Evolutionary conservation across 2,888 invertebrate species (phyloP), one percentile per base, ranked within the genome.

Genomic region (Cepaea hortensis): DNA sequence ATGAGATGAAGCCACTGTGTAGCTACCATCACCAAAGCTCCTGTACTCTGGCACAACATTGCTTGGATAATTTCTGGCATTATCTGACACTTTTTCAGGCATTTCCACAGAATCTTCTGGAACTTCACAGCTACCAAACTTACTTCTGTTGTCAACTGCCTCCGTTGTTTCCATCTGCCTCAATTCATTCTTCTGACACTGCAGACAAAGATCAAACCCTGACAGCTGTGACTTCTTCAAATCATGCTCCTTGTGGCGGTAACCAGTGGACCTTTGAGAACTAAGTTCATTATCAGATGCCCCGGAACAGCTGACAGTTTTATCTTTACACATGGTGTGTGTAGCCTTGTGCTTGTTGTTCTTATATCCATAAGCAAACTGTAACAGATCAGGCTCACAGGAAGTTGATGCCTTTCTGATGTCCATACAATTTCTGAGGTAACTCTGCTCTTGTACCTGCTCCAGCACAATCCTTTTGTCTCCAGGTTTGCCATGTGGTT

Each of bases 121-220:
- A 15, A 61, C 18, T 23, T n/a, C 23, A n/a, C n/a, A 23, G 20
- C 9, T n/a, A 18, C n/a, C 11, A 18, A 6, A 61, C 61, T 46
- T 13, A 4, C 13, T 15, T 9, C 23, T 20, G 3, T 55, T 13
- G 72, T 72, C 68, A 48, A 23, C n/a, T 9, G 3, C 50, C 13
- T 35, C 35, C 48, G n/a, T 13, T 72, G 50, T 50, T 35, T 72
- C 65, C 5, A 3, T 82, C 48, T 13, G 13, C 9, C 50, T 82
- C 13, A 72, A 2, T 72, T 55, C 81, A 72, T 18, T 72, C n/a
- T 48, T 70, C 72, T 82, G 70, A 23, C 50, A 82, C n/a, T 70
- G 81, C 3, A 13, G 55, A 65, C 70, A 72, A 15, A 70, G 48
- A 72, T 68, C 72, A 82, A 20, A 46, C 11, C 3, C 48, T 20